phyloP scores from a whole-genome alignment of 64 coral and sea anemone species.

The Exaiptasia diaphana region DNA sequence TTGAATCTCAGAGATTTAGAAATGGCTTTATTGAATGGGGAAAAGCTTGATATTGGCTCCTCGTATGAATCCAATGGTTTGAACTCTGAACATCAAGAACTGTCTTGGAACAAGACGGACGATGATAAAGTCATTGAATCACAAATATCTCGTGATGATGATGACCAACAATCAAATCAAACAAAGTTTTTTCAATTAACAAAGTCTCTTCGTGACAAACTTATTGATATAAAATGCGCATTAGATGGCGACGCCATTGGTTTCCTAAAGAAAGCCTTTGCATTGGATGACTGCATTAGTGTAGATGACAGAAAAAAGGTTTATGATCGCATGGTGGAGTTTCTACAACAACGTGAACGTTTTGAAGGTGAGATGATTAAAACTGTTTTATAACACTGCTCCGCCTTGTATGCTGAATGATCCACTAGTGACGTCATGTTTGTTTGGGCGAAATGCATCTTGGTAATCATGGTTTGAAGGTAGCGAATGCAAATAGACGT shows the following conservation, averaged over 20 bases:
- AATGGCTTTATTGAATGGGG: not conserved
- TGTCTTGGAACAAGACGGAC: constrained; percentile 74
- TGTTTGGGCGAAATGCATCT: too few species aligned
- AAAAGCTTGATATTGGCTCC: too few species aligned
- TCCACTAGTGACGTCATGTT: too few species aligned
- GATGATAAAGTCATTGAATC: constrained; percentile 79
- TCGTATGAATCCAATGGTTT: not conserved
- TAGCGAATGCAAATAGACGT: too few species aligned
- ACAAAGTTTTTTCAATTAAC: not conserved
- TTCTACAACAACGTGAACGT: not conserved
- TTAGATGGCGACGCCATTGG: constrained; percentile 30
- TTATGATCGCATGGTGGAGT: constrained; percentile 26
- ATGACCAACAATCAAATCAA: not conserved
- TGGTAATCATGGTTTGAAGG: too few species aligned
- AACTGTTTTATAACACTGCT: too few species aligned
- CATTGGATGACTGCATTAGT: not conserved
- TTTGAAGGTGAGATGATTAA: not conserved
- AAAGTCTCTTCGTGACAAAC: constrained; percentile 6
- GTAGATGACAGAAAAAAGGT: not conserved
- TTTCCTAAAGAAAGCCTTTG: constrained; percentile 55
- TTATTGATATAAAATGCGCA: constrained; percentile 13
- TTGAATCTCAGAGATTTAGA: not conserved
- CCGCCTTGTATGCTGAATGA: too few species aligned
- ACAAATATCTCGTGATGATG: not conserved
- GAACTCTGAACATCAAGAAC: not conserved